Evolutionary conservation across 2,113 vertebrate genomes (phyloP).

Genomic region (Tapirus terrestris): DNA sequence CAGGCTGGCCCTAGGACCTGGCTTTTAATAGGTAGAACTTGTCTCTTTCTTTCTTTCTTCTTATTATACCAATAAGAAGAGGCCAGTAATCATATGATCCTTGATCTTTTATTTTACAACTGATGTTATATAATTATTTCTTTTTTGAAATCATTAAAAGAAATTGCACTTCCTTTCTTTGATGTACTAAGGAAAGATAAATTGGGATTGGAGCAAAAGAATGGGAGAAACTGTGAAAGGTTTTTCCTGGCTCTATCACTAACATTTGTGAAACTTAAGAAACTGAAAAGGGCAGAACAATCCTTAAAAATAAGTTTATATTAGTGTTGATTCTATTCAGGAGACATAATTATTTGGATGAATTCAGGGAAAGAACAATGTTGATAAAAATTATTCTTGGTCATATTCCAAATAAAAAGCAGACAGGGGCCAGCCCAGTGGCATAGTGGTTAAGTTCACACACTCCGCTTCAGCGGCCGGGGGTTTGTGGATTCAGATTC

Average conservation of each 20-base stretch:
- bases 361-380: neutral
- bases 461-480: too few relatives aligned
- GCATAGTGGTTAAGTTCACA: too few relatives aligned
- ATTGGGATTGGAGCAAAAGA: neutral
- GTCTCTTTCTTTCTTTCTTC: neutral
- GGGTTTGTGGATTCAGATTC: too few relatives aligned
- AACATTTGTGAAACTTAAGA: constrained; percentile 27
- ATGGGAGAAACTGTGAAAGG: neutral
- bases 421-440: neutral
- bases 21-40: neutral
- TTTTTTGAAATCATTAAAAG: constrained; percentile 23
- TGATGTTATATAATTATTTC: constrained; percentile 20
- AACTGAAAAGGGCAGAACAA: neutral
- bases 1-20: too few relatives aligned
- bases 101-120: constrained; percentile 45
- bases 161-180: neutral
- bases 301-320: constrained; percentile 34
- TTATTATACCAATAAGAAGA: too few relatives aligned
- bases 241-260: constrained; percentile 28
- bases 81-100: neutral
- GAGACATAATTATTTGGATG: constrained; percentile 22
- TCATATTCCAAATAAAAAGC: neutral
- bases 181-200: constrained; percentile 15
- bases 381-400: constrained; percentile 19
- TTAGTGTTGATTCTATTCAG: neutral